A percentile compares a stretch with the other conserved stretches of the same genome.
Conservation (phyloP, 2,888 invertebrate genomes). For the Tiliacea citrago region DNA sequence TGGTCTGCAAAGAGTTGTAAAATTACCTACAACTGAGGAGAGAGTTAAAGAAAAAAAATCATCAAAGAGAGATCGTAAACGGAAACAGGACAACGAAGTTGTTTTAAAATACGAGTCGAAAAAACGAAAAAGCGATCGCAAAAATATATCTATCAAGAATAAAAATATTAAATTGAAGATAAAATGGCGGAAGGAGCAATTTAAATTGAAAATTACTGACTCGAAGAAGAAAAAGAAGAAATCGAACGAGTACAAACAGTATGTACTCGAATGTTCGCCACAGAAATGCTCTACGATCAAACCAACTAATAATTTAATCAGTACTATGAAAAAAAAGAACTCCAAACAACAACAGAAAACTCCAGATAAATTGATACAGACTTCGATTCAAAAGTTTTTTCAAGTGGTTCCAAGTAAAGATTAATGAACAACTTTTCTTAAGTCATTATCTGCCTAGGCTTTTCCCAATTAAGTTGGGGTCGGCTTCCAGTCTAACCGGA, state of each 20-base stretch:
- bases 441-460: no score
- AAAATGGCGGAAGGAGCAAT: conserved; percentile 71
- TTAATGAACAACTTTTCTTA: conserved; percentile 8
- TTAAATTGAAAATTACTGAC: conserved; percentile 75
- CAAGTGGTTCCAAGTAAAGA: conserved; percentile 60
- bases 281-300: conserved; percentile 66
- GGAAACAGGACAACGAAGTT: conserved; percentile 13
- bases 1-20: conserved; percentile 53
- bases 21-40: not conserved
- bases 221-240: conserved; percentile 54
- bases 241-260: conserved; percentile 73
- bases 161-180: conserved; percentile 78
- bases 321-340: conserved; percentile 69
- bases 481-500: not conserved
- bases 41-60: not conserved
- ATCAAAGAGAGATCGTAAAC: conserved; percentile 42
- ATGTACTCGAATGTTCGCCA: conserved; percentile 75
- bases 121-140: conserved; percentile 41
- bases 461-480: not conserved
- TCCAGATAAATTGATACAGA: conserved; percentile 80
- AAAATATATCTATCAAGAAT: conserved; percentile 67
- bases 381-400: conserved; percentile 81
- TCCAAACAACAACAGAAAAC: conserved; percentile 72
- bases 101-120: conserved; percentile 43
- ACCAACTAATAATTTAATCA: conserved; percentile 69